Evolutionary conservation across 2,113 vertebrate species (phyloP).

Genomic region (Alouatta palliata): DNA sequence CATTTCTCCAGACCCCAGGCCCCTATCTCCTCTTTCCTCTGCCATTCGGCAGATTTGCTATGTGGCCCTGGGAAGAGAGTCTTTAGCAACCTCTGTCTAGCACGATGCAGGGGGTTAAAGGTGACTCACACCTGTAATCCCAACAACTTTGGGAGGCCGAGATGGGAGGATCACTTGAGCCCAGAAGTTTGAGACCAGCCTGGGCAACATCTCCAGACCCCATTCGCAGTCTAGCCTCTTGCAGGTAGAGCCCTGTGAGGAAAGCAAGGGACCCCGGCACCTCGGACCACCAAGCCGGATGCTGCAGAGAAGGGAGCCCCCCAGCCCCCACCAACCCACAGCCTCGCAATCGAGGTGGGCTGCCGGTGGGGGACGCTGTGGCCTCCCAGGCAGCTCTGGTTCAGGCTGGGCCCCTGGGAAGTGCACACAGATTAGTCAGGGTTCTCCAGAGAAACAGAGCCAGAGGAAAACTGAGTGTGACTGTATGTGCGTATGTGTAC

Average conservation of each 20-base stretch:
- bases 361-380: rapidly evolving
- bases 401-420: not conserved
- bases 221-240: too few species aligned
- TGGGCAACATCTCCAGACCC: too few species aligned
- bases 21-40: too few species aligned
- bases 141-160: too few species aligned
- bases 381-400: too few species aligned
- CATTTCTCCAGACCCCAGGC: rapidly evolving
- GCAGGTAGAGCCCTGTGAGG: not conserved
- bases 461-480: not conserved
- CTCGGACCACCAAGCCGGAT: not conserved
- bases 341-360: rapidly evolving
- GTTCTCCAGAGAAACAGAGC: not conserved
- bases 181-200: too few species aligned
- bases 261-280: not conserved
- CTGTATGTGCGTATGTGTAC: not conserved
- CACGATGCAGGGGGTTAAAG: rapidly evolving
- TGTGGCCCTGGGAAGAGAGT: not conserved
- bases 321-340: not conserved
- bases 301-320: rapidly evolving
- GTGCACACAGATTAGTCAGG: too few species aligned
- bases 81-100: not conserved
- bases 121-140: too few species aligned
- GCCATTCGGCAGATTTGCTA: not conserved
- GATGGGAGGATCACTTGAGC: too few species aligned